phyloP scores from a whole-genome alignment of 2,113 vertebrate genomes.

The Pao palembangensis region DNA sequence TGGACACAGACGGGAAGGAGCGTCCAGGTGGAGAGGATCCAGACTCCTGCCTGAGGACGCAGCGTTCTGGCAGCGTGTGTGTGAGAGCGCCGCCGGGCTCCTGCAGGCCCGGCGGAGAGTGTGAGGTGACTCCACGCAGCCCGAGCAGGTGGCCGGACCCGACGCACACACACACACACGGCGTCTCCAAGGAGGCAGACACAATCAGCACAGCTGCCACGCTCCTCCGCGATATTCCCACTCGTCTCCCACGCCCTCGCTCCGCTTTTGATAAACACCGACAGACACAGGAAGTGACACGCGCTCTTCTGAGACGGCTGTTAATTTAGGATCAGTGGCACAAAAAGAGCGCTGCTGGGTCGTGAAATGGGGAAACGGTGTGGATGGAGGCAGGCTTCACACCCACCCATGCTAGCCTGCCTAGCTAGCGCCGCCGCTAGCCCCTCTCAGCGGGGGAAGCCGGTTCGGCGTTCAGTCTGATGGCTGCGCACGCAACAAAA shows the following conservation, averaged over 20 bases:
- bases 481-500: constrained; percentile 4
- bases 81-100: constrained; percentile 34
- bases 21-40: constrained; percentile 53
- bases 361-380: background rate
- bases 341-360: background rate
- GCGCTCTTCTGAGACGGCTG: constrained; percentile 1
- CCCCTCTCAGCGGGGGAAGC: constrained; percentile 3
- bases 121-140: constrained; percentile 27
- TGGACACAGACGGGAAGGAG: constrained; percentile 54
- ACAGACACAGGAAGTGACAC: constrained; percentile 11
- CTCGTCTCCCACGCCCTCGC: background rate
- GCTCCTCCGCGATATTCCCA: constrained; percentile 12
- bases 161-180: constrained; percentile 8
- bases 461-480: background rate
- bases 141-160: constrained; percentile 52
- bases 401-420: too few species aligned
- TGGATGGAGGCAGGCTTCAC: too few species aligned
- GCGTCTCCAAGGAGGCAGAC: constrained; percentile 13
- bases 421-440: background rate
- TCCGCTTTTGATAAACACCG: background rate
- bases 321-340: constrained; percentile 1
- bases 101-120: constrained; percentile 38
- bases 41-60: constrained; percentile 36
- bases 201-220: constrained; percentile 36
- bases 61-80: constrained; percentile 42